phyloP scores from a whole-genome alignment of 2,113 vertebrate genomes.

The Strix aluco region DNA sequence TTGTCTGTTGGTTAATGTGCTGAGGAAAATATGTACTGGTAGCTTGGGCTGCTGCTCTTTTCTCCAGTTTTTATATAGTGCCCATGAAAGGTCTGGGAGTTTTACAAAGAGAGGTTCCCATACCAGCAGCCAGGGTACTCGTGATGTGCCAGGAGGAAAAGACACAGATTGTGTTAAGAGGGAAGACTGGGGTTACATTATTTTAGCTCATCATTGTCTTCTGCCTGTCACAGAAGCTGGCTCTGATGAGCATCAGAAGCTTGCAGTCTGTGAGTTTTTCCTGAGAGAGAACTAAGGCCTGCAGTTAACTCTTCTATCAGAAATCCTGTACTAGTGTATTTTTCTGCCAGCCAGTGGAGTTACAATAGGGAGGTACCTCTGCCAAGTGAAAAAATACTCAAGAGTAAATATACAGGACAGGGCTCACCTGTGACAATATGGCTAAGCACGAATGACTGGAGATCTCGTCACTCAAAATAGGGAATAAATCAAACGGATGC shows the following conservation, averaged over 20 bases:
- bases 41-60: background rate
- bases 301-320: background rate
- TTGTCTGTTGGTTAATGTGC: background rate
- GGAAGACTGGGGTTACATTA: background rate
- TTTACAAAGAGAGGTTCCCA: background rate
- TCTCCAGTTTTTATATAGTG: background rate
- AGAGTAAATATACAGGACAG: background rate
- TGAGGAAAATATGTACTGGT: background rate
- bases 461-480: background rate
- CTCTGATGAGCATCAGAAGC: background rate
- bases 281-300: background rate
- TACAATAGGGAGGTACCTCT: background rate
- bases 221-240: background rate
- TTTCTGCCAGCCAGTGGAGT: background rate
- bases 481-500: background rate
- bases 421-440: background rate
- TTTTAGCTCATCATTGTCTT: background rate
- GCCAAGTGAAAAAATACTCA: background rate
- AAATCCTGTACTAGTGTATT: too few relatives aligned
- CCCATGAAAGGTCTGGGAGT: background rate
- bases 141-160: background rate
- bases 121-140: background rate
- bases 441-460: background rate
- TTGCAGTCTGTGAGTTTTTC: background rate
- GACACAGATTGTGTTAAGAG: background rate